phyloP scores from a whole-genome alignment of 1,140 invertebrate species.

The Phocides pigmalion region DNA sequence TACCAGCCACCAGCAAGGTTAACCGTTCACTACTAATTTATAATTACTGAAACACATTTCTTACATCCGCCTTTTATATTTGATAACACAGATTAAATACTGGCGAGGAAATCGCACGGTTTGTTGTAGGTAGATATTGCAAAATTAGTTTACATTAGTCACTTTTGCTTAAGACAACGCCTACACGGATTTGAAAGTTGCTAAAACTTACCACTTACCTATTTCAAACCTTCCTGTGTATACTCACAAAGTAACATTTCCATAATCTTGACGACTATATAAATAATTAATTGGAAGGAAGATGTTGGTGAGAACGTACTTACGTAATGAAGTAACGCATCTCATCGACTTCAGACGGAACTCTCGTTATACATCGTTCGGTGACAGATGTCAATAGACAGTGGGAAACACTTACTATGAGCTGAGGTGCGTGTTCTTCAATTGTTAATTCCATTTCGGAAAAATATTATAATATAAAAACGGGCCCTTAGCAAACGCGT shows the following conservation, averaged over 20 bases:
- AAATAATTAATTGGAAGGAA: no score
- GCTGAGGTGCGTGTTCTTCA: no score
- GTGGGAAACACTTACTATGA: no score
- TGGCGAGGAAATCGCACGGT: neutral
- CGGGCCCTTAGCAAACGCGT: no score
- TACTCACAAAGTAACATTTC: neutral
- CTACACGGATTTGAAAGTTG: conserved; percentile 7
- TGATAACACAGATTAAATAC: conserved; percentile 13
- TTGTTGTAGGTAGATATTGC: neutral
- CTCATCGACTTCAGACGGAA: no score
- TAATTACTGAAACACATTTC: conserved; percentile 29
- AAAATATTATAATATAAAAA: no score
- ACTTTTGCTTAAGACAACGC: neutral
- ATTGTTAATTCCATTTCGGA: no score
- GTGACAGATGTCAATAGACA: no score
- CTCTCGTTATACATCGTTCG: no score
- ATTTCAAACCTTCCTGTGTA: neutral
- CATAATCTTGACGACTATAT: no score
- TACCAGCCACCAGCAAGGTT: conserved; percentile 36
- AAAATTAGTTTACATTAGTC: neutral
- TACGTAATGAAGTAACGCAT: no score
- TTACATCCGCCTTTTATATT: conserved; percentile 47
- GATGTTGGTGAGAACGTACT: no score
- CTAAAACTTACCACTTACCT: neutral
- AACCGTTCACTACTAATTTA: conserved; percentile 44